Base-by-base conservation (phyloP, 2,888 invertebrate species). In the Eupithecia abbreviata region DNA sequence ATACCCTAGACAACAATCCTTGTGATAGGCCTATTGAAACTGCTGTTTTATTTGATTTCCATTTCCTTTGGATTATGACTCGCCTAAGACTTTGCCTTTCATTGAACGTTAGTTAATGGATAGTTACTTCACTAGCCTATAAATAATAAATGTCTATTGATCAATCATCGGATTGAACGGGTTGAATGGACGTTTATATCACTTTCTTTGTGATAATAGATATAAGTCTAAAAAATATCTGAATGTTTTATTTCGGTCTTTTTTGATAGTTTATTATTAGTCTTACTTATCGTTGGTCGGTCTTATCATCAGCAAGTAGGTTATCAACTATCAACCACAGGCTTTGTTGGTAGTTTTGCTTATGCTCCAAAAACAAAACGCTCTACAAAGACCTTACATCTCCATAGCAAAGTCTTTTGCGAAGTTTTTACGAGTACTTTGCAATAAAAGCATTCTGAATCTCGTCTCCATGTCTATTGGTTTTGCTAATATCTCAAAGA, bases 61-160 rank as follows among this genome's bases (percentile, higher is more conserved):
- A 9, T 42, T 66, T 66, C 42, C 62, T 30, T 62, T 62, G 4
- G 30, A 15, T 66, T 66, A 71, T 51, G 75, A 58, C 55, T 3
- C 9, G 55, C 62, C 15, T 42, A 42, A 62, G 62, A 30, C 10
- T 58, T 55, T 58, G 15, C 13, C 42, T 66, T 66, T 66, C 66
- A 42, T 66, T 66, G 15, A 7, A 66, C 66, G 13, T 6, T 42
- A 41, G 41, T 66, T 6, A 42, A 66, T 42, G 66, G 13, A 58
- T 18, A 65, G 66, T 66, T 66, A 42, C 42, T 66, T 42, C 42
- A 15, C 66, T 42, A 42, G 42, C 42, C 15, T 42, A 42, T 66
- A 66, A 66, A n/a, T 66, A 30, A 42, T 58, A 58, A n/a, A 58
- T 7, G 66, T 66, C 66, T 66, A 66, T 42, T 66, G 66, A 15